phyloP scores from a whole-genome alignment of 2,797 vertebrate species.

The Sebastes miniatus region DNA sequence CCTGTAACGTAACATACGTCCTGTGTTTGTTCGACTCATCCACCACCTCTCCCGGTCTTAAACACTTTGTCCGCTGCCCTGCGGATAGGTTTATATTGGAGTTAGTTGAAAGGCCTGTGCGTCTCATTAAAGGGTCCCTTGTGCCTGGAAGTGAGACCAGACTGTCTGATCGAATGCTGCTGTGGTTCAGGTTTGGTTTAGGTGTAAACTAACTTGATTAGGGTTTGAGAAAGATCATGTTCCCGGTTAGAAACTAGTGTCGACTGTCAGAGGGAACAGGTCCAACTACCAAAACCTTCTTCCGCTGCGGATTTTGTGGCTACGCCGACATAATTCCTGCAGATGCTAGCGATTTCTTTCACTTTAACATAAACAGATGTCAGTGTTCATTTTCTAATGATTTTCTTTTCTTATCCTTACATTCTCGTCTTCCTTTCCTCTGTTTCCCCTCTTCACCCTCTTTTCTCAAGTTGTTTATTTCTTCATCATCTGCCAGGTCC shows the following conservation, averaged over 20 bases:
- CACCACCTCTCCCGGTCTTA: too few species aligned
- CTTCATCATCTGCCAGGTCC: conserved; percentile 7
- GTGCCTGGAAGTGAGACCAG: too few species aligned
- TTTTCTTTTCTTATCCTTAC: background rate
- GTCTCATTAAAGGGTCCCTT: too few species aligned
- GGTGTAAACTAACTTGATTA: background rate
- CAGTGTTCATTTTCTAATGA: background rate
- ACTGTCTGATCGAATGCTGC: too few species aligned
- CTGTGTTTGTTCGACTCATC: too few species aligned
- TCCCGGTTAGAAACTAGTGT: too few species aligned
- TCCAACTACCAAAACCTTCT: background rate
- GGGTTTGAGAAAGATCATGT: background rate
- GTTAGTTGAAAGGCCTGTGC: too few species aligned
- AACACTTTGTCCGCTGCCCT: too few species aligned
- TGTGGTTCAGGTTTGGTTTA: background rate
- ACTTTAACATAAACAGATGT: background rate
- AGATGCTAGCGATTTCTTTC: background rate
- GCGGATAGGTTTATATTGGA: too few species aligned
- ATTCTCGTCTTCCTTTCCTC: conserved; percentile 9
- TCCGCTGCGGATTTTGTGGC: background rate
- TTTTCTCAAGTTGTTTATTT: conserved; percentile 30
- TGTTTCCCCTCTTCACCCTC: background rate
- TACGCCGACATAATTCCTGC: background rate
- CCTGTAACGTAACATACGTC: background rate
- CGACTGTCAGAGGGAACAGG: background rate